Evolutionary conservation across 1,140 invertebrate genomes (phyloP), one percentile per base, ranked within the genome.

Genomic region (Lucilia cuprina): DNA sequence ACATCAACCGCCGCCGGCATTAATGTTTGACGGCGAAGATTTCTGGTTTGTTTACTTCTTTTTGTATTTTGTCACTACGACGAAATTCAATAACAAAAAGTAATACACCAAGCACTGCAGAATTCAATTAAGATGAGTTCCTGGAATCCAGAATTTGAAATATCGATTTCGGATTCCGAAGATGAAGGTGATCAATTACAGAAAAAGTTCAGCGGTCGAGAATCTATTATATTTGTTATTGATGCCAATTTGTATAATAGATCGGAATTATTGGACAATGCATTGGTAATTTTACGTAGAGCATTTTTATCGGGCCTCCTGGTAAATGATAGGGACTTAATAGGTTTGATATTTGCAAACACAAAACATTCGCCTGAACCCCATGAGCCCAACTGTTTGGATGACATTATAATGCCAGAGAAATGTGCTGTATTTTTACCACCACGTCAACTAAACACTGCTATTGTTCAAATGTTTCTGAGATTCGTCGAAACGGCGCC

Each of bases 391-490:
- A 83, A 85, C 5, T 84, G 85, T 35, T 74, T 90, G 74, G 88
- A 91, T 5, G 86, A 87, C 25, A 89, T 91, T 74, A 86, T 87
- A 4, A 85, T 89, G 13, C 88, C 89, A 0, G 84, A 83, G 0
- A 89, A 91, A 74, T 89, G 88, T 21, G 89, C 90, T 0, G 87
- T 91, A 4, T 91, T 91, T 8, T 83, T 91, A 2, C 90, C 90
- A 0, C 82, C 89, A 5, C 87, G 88, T 0, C 88, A 89, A 34
- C 65, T 91, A n/a, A 88, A 85, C 5, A 91, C 90, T 41, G 74
- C 87, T 7, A 89, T 89, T 82, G 89, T 91, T 7, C 86, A 90
- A 30, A 88, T 91, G 74, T 91, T 84, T 55, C 47, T 91, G 50
- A 85, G 89, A 19, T 90, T 91, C 74, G 86, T 90, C 80, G 83